phyloP scores from a whole-genome alignment of 2,113 vertebrate species.

The Larimichthys polyactis region DNA sequence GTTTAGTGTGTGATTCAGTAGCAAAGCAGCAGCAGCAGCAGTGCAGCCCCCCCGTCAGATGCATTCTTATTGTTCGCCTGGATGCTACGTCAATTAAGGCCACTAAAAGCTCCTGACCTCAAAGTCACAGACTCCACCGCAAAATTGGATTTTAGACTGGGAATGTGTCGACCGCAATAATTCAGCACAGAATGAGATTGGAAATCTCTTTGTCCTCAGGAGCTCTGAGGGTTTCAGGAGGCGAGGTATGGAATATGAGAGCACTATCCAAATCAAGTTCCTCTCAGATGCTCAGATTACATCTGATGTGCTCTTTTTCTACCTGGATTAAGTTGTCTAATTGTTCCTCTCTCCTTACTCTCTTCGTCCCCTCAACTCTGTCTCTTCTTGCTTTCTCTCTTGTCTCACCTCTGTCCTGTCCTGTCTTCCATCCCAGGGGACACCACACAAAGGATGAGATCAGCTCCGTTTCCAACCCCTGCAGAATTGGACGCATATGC shows the following conservation, averaged over 20 bases:
- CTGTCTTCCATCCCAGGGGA: conserved; percentile 90
- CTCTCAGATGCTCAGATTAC: conserved; percentile 63
- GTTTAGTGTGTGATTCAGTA: conserved; percentile 70
- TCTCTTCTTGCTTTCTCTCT: conserved; percentile 16
- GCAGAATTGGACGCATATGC: conserved; percentile 99
- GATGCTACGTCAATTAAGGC: conserved; percentile 59
- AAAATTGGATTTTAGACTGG: conserved; percentile 58
- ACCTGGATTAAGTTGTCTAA: conserved; percentile 50
- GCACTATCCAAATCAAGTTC: conserved; percentile 41
- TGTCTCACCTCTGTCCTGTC: conserved; percentile 46
- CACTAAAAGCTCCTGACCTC: conserved; percentile 68
- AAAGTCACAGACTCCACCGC: conserved; percentile 47
- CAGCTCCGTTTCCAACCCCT: conserved; percentile 99
- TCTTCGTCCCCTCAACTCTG: not conserved
- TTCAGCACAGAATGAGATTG: conserved; percentile 43
- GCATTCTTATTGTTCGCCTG: conserved; percentile 55
- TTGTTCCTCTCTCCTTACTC: conserved; percentile 13
- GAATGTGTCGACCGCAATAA: conserved; percentile 35
- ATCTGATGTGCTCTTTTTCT: conserved; percentile 57
- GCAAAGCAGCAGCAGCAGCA: conserved; percentile 3
- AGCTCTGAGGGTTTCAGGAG: conserved; percentile 18
- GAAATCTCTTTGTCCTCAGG: conserved; percentile 20
- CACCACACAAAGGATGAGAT: conserved; percentile 99
- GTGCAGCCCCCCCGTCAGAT: conserved; percentile 14
- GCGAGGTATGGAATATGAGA: conserved; percentile 51